These are phyloP conservation scores for Atta texana DNA, from an alignment of 1,140 invertebrate species.

Conservation along the genomic window DNA sequence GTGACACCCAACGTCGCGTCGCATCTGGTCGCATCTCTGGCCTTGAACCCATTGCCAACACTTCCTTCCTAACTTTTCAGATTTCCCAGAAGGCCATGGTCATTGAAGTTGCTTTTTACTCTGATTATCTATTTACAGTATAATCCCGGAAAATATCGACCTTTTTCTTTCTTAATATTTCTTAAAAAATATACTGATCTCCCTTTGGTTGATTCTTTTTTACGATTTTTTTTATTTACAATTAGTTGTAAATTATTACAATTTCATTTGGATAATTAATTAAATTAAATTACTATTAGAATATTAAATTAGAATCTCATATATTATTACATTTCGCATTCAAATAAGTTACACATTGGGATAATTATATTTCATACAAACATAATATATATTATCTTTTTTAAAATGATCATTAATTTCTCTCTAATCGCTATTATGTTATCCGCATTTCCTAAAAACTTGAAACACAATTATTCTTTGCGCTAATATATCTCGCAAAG, in stretches of 20 bases:
- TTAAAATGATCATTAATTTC: background rate
- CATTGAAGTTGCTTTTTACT: constrained; percentile 63
- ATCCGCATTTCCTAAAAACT: background rate
- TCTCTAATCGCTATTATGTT: constrained; percentile 13
- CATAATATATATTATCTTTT: no score
- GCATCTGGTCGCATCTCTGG: constrained; percentile 71
- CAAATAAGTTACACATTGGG: no score
- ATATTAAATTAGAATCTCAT: background rate
- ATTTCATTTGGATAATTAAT: background rate
- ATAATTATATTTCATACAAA: no score
- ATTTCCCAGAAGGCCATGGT: constrained; percentile 79
- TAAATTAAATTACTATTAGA: background rate
- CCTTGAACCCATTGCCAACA: constrained; percentile 79
- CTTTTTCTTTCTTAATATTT: no score
- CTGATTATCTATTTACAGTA: constrained; percentile 74
- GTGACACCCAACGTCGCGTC: constrained; percentile 51
- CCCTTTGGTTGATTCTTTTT: background rate
- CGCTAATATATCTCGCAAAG: constrained; percentile 8
- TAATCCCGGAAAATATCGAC: background rate
- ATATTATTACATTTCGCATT: no score
- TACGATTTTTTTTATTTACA: no score
- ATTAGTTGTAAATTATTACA: background rate
- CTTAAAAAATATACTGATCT: background rate
- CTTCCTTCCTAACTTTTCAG: constrained; percentile 71
- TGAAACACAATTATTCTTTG: constrained; percentile 28